Conservation (phyloP, 2,113 vertebrate genomes). For the Setophaga kirtlandii region DNA sequence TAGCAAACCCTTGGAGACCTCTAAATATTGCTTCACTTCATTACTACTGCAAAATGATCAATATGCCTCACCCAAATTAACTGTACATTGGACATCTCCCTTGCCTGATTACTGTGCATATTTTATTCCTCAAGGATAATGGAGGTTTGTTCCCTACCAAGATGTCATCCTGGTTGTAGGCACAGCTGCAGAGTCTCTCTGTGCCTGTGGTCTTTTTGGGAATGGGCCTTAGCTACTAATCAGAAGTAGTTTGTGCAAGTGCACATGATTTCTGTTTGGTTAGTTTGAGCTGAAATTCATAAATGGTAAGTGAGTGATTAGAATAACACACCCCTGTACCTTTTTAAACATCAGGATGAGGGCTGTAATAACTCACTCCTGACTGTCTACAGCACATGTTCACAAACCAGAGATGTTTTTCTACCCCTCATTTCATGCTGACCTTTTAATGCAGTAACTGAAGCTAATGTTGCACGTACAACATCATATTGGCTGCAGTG, state of each 20-base stretch:
- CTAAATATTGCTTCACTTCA: conserved; percentile 61
- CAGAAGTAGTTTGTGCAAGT: background rate
- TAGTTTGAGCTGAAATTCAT: background rate
- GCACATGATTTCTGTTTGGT: background rate
- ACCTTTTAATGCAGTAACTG: background rate
- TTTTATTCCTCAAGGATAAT: conserved; percentile 40
- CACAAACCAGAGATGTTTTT: background rate
- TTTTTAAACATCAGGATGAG: background rate
- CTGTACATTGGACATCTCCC: conserved; percentile 39
- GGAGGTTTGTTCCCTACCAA: background rate
- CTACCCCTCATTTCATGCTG: background rate
- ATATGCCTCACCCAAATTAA: conserved; percentile 61
- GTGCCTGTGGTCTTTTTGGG: background rate
- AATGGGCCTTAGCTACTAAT: background rate
- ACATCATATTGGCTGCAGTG: background rate
- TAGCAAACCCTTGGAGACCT: conserved; percentile 37
- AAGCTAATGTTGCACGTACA: background rate
- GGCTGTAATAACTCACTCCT: background rate
- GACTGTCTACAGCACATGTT: background rate
- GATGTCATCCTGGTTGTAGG: background rate
- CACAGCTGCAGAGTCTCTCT: background rate
- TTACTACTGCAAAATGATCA: conserved; percentile 62
- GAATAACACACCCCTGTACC: background rate
- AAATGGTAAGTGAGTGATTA: background rate
- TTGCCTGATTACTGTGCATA: conserved; percentile 47